phyloP scores from a whole-genome alignment of 2,797 vertebrate genomes.

The Channa striata region DNA sequence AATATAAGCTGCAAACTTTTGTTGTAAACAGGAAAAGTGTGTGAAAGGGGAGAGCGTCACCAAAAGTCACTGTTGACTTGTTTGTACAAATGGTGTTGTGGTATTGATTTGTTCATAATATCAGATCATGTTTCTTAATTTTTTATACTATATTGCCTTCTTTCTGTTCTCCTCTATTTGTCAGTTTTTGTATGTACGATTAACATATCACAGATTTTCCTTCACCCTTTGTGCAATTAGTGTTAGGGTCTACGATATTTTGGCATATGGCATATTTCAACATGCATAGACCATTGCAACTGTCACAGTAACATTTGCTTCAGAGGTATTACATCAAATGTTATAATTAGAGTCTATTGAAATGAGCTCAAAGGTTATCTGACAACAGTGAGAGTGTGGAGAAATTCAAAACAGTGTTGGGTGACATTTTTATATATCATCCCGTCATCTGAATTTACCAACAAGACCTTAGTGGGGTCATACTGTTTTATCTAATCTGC shows the following conservation, averaged over 20 bases:
- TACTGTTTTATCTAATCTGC: slow-evolving; percentile 74
- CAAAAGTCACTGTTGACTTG: background rate
- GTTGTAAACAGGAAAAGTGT: too few relatives aligned
- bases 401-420: background rate
- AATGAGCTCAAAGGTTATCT: slow-evolving; percentile 22
- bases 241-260: background rate
- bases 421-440: background rate
- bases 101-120: background rate
- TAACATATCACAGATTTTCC: background rate
- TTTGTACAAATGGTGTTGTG: background rate
- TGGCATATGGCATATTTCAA: slow-evolving; percentile 22
- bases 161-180: background rate
- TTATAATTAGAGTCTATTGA: background rate
- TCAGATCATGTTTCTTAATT: background rate
- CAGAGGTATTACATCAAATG: background rate
- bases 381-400: background rate
- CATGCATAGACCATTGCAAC: slow-evolving; percentile 1
- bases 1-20: too few relatives aligned
- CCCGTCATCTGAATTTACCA: background rate
- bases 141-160: background rate
- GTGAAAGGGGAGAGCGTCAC: background rate
- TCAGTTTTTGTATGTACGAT: background rate
- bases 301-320: background rate
- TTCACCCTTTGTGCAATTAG: background rate
- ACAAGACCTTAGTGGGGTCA: background rate